Percentiles rank a stretch among this genome's conserved stretches.
Evolutionary conservation across 2,888 invertebrate genomes (phyloP).

Genomic region (Bombyx huttoni): DNA sequence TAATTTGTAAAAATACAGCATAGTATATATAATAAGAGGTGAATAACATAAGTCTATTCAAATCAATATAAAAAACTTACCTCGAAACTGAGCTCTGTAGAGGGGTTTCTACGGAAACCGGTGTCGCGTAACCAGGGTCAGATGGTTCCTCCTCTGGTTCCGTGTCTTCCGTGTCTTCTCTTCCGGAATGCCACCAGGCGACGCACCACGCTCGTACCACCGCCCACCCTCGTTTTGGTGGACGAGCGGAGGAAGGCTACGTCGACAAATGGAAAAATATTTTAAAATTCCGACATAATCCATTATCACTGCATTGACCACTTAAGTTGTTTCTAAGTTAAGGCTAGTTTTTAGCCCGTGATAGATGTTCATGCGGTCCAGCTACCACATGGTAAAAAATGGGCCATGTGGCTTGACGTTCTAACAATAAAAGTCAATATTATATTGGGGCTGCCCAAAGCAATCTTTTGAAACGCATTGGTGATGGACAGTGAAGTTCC

Average conservation of each 20-base stretch:
- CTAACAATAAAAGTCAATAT: no score
- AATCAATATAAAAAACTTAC: constrained; percentile 28
- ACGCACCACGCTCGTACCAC: constrained; percentile 84
- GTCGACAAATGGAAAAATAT: constrained; percentile 1
- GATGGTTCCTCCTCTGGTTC: constrained; percentile 85
- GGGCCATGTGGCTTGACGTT: no score
- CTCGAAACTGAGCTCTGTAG: constrained; percentile 88
- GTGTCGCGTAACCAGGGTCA: constrained; percentile 83
- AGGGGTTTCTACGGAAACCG: constrained; percentile 89
- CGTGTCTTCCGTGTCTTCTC: constrained; percentile 85
- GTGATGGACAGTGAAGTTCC: no score
- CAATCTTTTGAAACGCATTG: no score
- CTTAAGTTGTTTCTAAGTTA: no score
- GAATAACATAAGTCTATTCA: neutral
- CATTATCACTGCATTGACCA: no score
- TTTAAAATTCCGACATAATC: no score
- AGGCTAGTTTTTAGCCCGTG: no score
- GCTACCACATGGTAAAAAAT: no score
- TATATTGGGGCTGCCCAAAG: no score
- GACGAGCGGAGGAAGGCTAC: constrained; percentile 29
- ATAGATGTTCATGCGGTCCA: no score
- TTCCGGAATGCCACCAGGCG: constrained; percentile 92
- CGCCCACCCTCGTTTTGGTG: constrained; percentile 57
- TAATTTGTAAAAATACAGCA: no score
- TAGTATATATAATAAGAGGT: neutral